Base-by-base conservation (phyloP, 1,140 invertebrate species). In the Trissolcus basalis region DNA sequence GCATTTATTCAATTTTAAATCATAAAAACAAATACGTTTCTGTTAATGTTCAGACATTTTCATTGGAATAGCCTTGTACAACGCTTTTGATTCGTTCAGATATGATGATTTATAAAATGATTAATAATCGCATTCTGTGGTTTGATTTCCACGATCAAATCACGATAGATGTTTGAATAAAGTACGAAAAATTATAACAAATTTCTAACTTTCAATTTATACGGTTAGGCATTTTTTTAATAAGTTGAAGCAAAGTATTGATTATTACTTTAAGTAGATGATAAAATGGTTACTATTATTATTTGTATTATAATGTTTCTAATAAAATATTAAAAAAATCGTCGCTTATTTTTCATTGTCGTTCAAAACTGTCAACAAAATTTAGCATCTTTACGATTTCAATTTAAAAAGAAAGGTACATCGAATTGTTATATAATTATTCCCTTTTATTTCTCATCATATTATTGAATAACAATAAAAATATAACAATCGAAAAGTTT, bases 21-120 rank as follows among this genome's bases (percentile, higher is more conserved):
- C 19, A 3, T 27, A 27, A n/a, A n/a, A 27, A 27, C 19, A 6
- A 27, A 27, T 6, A 6, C 6, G 13, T 47, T 47, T 47, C 44
- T 2, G 8, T 47, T 47, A 9, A 47, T 8, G 15, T 27, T 27
- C 19, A 47, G 13, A 47, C 15, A 16, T 47, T 39, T 39, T 39
- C 36, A 39, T 13, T 12, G 13, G 11, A 12, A 47, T 9, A 47
- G 44, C 44, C 13, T 8, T 59, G 48, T 70, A 70, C 50, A 70
- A 27, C 6, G 2, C 19, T 43, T 49, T 50, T 70, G 43, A 68
- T 68, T 59, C 55, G 41, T 68, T 68, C 51, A 58, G 44, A 68
- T 56, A 59, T 39, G 53, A 53, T 67, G 56, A 54, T 60, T 70
- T n/a, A 70, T 60, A 32, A 69, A 70, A 39, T 14, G 47, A 54